Evolutionary conservation across 2,888 invertebrate species (phyloP), one percentile per base, ranked within the genome.

Genomic region (Lasioglossum marginatum): DNA sequence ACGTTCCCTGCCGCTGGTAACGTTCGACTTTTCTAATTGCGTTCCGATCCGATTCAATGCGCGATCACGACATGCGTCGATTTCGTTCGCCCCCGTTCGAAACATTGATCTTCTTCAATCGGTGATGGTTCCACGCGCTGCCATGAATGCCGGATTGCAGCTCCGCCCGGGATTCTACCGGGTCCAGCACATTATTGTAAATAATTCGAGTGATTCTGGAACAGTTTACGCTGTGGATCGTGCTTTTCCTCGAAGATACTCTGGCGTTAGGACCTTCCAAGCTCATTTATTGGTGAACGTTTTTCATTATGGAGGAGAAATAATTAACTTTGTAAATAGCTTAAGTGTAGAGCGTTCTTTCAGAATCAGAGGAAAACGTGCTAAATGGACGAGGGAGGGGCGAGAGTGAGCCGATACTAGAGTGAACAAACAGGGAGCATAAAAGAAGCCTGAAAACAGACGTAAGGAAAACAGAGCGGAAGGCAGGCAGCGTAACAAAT

Each of bases 141-240:
- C 60, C 60, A 5, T 60, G 60, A 60, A 60, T 60, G 60, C 60
- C 1, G 5, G 34, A 74, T 68, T 4, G 4, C 37, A 66, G 31
- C 66, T 66, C 16, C 45, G 82, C 45, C 23, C 76, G 70, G 52
- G 80, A 86, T 83, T 74, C 78, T 40, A 45, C 31, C 34, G 63
- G 57, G 60, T 60, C 78, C 60, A 66, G 68, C 77, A 86, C 77
- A 63, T 31, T 63, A 63, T 63, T 16, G 63, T 16, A 63, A 63
- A 63, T 2, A 31, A 63, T 63, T 31, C 63, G 4, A 2, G 16
- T 6, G 31, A 31, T 63, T 31, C 2, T 5, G 6, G n/a, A 52
- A 52, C 8, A 10, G 52, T 23, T 52, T 23, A 8, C 8, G 0
- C 2, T 0, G 48, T 6, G 23, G 2, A 48, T 48, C 48, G 48